Percentiles rank a stretch among this genome's conserved stretches.
Evolutionary conservation across 2,113 vertebrate species (phyloP).

Genomic region (Grammomys dolichurus): DNA sequence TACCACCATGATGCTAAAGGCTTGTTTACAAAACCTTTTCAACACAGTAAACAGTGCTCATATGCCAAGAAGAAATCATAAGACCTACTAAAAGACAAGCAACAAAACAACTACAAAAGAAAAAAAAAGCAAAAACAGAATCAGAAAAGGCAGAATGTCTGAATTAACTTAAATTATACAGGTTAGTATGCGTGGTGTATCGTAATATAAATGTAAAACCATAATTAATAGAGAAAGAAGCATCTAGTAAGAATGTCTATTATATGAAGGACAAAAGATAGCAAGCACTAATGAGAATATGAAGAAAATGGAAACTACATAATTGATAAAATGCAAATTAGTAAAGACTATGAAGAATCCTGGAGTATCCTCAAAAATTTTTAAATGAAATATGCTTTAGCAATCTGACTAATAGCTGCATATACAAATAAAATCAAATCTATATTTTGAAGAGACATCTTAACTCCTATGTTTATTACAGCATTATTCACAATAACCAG

Average conservation of each 20-base stretch:
- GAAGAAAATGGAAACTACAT: background rate
- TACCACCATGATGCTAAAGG: background rate
- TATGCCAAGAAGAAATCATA: background rate
- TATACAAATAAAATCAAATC: background rate
- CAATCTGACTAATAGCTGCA: background rate
- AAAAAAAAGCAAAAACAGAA: background rate
- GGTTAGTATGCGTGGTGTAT: background rate
- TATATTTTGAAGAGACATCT: background rate
- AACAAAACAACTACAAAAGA: background rate
- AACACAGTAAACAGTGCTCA: background rate
- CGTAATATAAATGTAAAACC: background rate
- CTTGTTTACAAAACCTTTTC: background rate
- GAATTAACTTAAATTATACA: background rate
- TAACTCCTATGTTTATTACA: background rate
- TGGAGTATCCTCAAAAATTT: background rate
- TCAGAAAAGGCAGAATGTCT: background rate
- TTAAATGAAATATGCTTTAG: background rate
- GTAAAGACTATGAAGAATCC: background rate
- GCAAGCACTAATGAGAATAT: background rate
- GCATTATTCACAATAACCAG: background rate
- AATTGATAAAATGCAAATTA: background rate
- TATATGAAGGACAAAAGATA: background rate
- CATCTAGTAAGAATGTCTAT: background rate
- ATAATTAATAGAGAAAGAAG: background rate
- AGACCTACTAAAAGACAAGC: background rate